Conservation (phyloP, 2,113 vertebrate species). For the Nothoprocta perdicaria region DNA sequence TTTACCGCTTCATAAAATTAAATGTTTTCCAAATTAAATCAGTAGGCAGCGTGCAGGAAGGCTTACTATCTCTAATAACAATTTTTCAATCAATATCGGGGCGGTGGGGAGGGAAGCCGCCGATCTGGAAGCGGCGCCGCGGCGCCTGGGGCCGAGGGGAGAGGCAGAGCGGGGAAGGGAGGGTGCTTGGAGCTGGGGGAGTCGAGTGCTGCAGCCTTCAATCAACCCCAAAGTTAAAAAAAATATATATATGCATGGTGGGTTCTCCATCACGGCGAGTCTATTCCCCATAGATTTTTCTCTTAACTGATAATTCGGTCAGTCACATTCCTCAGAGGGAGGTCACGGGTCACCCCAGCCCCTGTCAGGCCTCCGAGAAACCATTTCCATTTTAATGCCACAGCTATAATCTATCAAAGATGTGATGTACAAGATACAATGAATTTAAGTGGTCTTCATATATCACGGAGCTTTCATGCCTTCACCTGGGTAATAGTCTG, state of each 20-base stretch:
- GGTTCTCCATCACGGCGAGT: slow-evolving; percentile 78
- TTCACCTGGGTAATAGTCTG: slow-evolving; percentile 92
- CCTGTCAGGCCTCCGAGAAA: slow-evolving; percentile 90
- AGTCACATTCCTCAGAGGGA: slow-evolving; percentile 88
- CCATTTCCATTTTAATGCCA: slow-evolving; percentile 99
- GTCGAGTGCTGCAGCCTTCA: slow-evolving; percentile 65
- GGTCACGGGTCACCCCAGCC: slow-evolving; percentile 85
- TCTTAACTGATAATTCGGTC: slow-evolving; percentile 91
- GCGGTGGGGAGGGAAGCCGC: slow-evolving; percentile 1
- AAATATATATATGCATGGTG: slow-evolving; percentile 78
- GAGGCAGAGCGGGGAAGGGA: not conserved
- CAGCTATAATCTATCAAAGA: slow-evolving; percentile 96
- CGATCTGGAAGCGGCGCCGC: slow-evolving; percentile 31
- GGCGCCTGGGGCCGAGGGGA: slow-evolving; percentile 22
- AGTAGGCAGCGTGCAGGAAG: slow-evolving; percentile 81
- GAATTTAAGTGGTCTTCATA: slow-evolving; percentile 93
- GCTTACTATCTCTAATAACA: slow-evolving; percentile 85
- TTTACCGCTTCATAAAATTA: slow-evolving; percentile 91
- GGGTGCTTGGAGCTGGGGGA: not conserved
- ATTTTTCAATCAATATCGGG: slow-evolving; percentile 86
- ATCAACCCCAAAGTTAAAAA: slow-evolving; percentile 77
- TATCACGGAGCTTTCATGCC: slow-evolving; percentile 89
- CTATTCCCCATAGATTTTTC: slow-evolving; percentile 87
- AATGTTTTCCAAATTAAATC: slow-evolving; percentile 91
- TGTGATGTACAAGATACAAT: slow-evolving; percentile 93